Base-by-base conservation (phyloP, 2,888 invertebrate genomes). In the Autographa gamma region DNA sequence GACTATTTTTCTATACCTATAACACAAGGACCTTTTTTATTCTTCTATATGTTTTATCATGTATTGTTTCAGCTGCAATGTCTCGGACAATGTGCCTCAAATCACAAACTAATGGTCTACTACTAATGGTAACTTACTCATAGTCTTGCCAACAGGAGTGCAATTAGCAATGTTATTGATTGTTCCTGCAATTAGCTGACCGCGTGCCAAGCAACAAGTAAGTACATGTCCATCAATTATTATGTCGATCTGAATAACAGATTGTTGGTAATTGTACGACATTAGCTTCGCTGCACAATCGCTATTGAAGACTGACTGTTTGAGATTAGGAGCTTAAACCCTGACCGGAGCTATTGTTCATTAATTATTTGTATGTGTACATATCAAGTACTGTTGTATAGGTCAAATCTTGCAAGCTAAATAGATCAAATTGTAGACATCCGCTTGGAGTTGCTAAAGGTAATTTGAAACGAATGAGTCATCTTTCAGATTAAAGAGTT, bases 161-260 rank as follows among this genome's bases (percentile, higher is more conserved):
- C 60, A 69, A 73, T 60, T 58, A 61, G n/a, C 48, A 11, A 48
- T 31, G 43, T 63, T 69, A 80, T 71, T 71, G 69, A 76, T 73
- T 63, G 69, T 73, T 58, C 60, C 8, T 8, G 18, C 19, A 59
- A 81, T 72, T 70, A 72, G 61, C 56, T 34, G 9, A 41, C 48
- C 52, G 34, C 69, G n/a, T 38, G 38, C 56, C 25, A 32, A 79
- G 80, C 82, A 82, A 79, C 79, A 75, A 72, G 82, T 79, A 56
- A n/a, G 63, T 79, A 65, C 75, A 52, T 16, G 62, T 18, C 14
- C 65, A 66, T 75, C 76, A 63, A 63, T 79, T 65, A 65, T 68
- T 16, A 65, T 56, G 62, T n/a, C 66, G 54, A 56, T 25, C 54
- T 56, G 19, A 13, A 25, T 59, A 16, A 59, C 32, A 9, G 59